Conservation (phyloP, 1,140 invertebrate genomes). For the Drosophila mojavensis region DNA sequence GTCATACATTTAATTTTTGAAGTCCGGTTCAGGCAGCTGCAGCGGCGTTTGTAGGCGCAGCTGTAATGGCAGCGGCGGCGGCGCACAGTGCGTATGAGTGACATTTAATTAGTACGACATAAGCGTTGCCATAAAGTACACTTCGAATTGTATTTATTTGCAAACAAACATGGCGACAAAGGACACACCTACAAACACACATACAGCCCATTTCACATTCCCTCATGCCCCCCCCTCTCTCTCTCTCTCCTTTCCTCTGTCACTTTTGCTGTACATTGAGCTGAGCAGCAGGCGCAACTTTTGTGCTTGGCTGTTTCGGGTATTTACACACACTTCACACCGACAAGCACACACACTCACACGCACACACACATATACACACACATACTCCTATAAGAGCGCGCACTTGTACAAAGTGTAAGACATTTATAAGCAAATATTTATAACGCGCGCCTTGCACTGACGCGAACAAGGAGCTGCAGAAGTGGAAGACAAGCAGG, state of each 20-base stretch:
- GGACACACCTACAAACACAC: not conserved
- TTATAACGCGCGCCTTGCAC: constrained; percentile 43
- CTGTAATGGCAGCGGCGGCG: not conserved
- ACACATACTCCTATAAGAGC: not conserved
- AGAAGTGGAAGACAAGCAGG: not conserved
- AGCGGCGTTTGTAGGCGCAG: not conserved
- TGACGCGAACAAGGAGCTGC: not conserved
- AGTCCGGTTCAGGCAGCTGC: constrained; percentile 2
- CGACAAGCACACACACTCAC: constrained; percentile 33
- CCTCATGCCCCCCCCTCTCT: not conserved
- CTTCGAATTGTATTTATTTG: constrained; percentile 70
- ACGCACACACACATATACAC: not conserved
- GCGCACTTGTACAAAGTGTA: constrained; percentile 61
- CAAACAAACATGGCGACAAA: constrained; percentile 54
- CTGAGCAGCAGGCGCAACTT: constrained; percentile 22
- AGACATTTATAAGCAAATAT: constrained; percentile 68
- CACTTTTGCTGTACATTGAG: not conserved
- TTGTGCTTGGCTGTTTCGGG: constrained; percentile 41
- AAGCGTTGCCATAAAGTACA: constrained; percentile 65
- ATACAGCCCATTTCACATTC: not conserved
- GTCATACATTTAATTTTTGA: constrained; percentile 45
- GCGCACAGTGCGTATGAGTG: constrained; percentile 60
- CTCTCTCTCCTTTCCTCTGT: not conserved
- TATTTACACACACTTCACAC: constrained; percentile 64
- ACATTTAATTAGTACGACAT: constrained; percentile 69